Percentiles rank a stretch among this genome's conserved stretches.
Evolutionary conservation across 2,888 invertebrate species (phyloP).

Genomic region (Adineta ricciae): DNA sequence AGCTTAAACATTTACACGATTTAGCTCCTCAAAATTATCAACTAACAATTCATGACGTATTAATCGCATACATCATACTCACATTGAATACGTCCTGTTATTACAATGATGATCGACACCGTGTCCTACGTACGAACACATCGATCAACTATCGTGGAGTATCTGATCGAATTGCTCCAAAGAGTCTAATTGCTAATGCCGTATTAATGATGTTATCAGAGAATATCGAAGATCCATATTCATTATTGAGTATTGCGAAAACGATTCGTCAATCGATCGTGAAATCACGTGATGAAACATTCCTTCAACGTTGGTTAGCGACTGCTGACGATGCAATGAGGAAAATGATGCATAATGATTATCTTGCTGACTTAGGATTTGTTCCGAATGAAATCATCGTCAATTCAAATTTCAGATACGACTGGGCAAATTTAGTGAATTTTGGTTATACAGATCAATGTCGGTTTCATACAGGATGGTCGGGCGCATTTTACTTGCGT

Average conservation of each 20-base stretch:
- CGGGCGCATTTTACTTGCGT: not conserved
- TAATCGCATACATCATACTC: not conserved
- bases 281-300: not conserved
- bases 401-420: not conserved
- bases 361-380: not conserved
- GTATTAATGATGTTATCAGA: not conserved
- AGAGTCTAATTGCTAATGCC: not conserved
- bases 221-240: not conserved
- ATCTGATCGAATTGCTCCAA: not conserved
- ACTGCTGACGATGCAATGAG: not conserved
- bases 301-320: not conserved
- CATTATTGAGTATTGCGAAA: not conserved
- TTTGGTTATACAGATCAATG: conserved; percentile 4
- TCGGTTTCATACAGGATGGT: not conserved
- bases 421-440: not conserved
- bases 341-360: not conserved
- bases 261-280: not conserved
- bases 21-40: not conserved
- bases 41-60: not conserved
- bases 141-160: not conserved
- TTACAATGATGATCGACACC: not conserved
- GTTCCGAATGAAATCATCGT: not conserved
- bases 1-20: not conserved
- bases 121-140: not conserved
- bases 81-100: not conserved